Percentiles rank a stretch among this genome's conserved stretches.
phyloP scores from a whole-genome alignment of 2,888 invertebrate genomes.

The Thysanoteuthis rhombus region DNA sequence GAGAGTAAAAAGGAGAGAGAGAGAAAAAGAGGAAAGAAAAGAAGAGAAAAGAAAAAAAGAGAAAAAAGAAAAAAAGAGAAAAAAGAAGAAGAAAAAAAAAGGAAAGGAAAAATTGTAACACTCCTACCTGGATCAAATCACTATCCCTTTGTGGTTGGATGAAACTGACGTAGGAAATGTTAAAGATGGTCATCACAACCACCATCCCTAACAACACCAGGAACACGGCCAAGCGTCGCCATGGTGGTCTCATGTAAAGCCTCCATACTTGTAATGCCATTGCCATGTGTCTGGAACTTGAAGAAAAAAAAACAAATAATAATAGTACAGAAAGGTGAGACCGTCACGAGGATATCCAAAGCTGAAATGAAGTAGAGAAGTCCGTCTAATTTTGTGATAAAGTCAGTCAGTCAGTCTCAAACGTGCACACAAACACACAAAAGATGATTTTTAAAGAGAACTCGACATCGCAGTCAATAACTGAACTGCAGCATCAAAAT shows the following conservation, averaged over 20 bases:
- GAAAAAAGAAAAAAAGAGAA: no score
- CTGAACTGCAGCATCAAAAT: no score
- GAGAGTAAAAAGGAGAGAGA: no score
- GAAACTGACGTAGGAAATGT: conserved; percentile 36
- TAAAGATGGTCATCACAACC: conserved; percentile 37
- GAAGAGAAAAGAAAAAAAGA: no score
- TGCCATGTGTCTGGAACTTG: conserved; percentile 13
- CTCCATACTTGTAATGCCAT: conserved; percentile 38
- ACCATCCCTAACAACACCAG: conserved; percentile 35
- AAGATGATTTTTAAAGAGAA: no score
- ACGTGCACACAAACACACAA: no score
- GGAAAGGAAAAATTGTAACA: neutral
- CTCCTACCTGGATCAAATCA: conserved; percentile 39
- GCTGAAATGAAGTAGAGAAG: conserved; percentile 15
- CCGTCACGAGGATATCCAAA: neutral
- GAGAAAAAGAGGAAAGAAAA: no score
- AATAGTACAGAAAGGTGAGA: neutral
- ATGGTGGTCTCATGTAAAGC: conserved; percentile 35
- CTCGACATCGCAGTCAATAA: no score
- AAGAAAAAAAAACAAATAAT: neutral
- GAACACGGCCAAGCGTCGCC: conserved; percentile 36
- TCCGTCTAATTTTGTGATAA: neutral
- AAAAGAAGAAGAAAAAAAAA: neutral
- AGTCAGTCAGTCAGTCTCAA: no score
- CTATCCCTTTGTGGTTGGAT: conserved; percentile 35